Percentiles rank a stretch among this genome's conserved stretches.
Conservation (phyloP, 2,797 vertebrate species). For the Cephalopachus bancanus region DNA sequence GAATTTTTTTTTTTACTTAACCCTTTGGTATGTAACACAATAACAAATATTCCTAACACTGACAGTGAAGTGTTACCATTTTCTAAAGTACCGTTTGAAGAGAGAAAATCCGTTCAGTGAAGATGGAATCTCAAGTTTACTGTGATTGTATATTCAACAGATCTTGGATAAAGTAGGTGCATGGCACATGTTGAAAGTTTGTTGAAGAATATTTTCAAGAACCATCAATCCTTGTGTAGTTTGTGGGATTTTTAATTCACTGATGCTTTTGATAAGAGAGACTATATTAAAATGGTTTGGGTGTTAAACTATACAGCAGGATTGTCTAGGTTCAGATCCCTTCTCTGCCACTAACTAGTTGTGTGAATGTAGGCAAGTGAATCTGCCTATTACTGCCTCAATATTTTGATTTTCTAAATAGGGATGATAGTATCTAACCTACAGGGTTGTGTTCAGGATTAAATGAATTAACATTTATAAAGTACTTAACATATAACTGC, state of each 20-base stretch:
- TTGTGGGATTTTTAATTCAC: neutral
- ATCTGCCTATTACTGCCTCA: neutral
- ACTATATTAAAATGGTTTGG: neutral
- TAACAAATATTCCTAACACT: neutral
- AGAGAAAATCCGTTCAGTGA: neutral
- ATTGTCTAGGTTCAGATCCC: neutral
- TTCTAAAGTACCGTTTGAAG: neutral
- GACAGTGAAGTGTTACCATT: neutral
- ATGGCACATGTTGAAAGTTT: neutral
- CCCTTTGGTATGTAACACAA: neutral
- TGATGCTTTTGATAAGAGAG: neutral
- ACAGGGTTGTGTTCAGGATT: neutral
- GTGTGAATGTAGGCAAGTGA: neutral
- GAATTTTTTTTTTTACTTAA: neutral
- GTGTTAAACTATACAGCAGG: neutral
- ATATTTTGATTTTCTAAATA: constrained; percentile 3
- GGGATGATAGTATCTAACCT: neutral
- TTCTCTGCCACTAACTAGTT: neutral
- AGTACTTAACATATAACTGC: neutral
- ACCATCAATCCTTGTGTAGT: neutral
- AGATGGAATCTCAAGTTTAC: neutral
- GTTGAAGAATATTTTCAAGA: constrained; percentile 1
- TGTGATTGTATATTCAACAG: neutral
- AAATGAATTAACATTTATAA: neutral
- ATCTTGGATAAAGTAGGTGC: neutral